These are phyloP conservation scores for Hipposideros larvatus DNA, from an alignment of 2,797 vertebrate species.

Conservation along the genomic window DNA sequence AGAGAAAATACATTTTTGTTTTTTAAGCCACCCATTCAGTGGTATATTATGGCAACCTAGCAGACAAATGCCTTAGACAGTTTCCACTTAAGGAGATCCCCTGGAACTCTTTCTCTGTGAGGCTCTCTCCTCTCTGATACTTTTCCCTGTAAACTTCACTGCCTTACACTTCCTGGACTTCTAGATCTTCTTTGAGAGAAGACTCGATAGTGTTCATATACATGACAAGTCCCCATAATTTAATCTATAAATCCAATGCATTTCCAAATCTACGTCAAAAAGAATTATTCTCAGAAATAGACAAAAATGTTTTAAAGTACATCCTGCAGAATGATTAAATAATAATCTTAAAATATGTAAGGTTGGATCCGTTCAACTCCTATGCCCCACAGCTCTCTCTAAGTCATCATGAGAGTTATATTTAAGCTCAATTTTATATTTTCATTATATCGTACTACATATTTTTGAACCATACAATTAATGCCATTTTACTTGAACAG, in stretches of 20 bases:
- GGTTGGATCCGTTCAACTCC: neutral
- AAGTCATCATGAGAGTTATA: neutral
- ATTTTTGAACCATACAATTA: slow-evolving; percentile 14
- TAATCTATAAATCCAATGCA: neutral
- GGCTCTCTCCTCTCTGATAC: neutral
- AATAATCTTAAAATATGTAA: neutral
- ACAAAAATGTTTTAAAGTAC: neutral
- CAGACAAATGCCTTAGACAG: neutral
- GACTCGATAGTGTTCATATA: neutral
- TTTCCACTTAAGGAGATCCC: neutral
- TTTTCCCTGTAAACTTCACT: neutral
- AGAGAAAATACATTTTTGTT: neutral
- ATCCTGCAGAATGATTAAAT: neutral
- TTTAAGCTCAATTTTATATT: neutral
- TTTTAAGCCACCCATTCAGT: neutral
- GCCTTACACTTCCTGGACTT: neutral
- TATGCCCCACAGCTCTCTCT: neutral
- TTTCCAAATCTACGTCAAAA: neutral
- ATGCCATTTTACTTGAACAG: neutral
- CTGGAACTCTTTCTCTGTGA: neutral
- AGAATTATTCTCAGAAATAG: neutral
- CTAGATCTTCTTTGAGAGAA: neutral
- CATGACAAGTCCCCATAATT: neutral
- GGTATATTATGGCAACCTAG: neutral
- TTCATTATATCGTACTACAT: neutral